Evolutionary conservation across 1,140 invertebrate genomes (phyloP), one percentile per base, ranked within the genome.

Genomic region (Mylabris phalerata): DNA sequence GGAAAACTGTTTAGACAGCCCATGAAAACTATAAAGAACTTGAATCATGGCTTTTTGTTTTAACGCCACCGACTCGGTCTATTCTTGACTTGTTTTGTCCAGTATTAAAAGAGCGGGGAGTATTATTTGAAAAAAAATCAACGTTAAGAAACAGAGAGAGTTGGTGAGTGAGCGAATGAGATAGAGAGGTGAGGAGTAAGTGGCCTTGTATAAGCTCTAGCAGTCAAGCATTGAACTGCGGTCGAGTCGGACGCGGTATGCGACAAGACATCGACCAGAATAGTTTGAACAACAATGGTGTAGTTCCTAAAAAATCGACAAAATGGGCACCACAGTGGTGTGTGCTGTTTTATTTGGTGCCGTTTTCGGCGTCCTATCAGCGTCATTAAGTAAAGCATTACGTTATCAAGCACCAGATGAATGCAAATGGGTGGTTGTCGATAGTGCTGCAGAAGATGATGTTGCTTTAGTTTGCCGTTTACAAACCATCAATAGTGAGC

Each of bases 401-500:
- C 74, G 84, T 9, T 90, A 91, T 72, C 88, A 90, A 71, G 87
- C 88, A 50, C 89, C 88, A 42, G 88, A 92, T 74, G 89, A 92
- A 72, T 92, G 89, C 78, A 86, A 88, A 66, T 90, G 88, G 88
- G 79, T 85, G 32, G 80, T 82, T 55, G 80, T 82, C 58, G 79
- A 78, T 60, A 80, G 82, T 46, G 11, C 5, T 3, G 72, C 74
- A 50, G 82, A 84, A 49, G 79, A 80, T 64, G 85, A 87, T 67
- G 89, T 92, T 3, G 85, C 88, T 1, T 77, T 93, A 52, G 83
- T 88, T 55, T 93, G 91, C 68, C 81, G 86, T 59, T 74, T 94
- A 52, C 78, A 87, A 45, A 91, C 90, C 59, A 91, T 92, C 76
- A 92, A 92, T 75, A 91, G 89, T 71, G 89, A 92, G 76, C 77